Evolutionary conservation across 2,888 invertebrate species (phyloP), one percentile per base, ranked within the genome.

Genomic region (Melanargia galathea): DNA sequence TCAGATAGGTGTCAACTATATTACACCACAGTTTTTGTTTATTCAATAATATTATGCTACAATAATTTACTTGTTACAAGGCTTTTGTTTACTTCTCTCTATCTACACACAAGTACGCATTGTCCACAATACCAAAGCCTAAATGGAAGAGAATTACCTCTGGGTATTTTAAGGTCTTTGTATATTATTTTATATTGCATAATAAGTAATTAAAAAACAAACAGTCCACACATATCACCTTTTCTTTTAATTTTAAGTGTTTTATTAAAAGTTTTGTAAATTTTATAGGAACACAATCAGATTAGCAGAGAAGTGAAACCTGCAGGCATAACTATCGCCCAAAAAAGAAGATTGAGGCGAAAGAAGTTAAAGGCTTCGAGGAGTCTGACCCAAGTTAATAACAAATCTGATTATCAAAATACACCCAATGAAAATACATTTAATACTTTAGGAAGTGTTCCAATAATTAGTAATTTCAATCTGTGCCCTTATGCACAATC

Each of bases 271-370:
- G 1, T 10, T 63, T 48, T 48, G 18, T 48, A 26, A 11, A 18
- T 45, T 20, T 63, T 65, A 38, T 48, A 63, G 64, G 56, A 61
- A 52, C 40, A 22, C 43, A 61, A 52, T 30, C 24, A 51, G 49
- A 43, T 35, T 33, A 33, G 30, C n/a, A 45, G 65, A 30, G 67
- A 67, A 43, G 38, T 22, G 33, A 62, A 59, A 46, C 26, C 58
- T 22, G 20, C 57, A 48, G 54, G 57, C 40, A 52, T 75, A 58
- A 74, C 77, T 22, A 10, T 73, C 60, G 70, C 83, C 38, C 71
- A 81, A 60, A 87, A 80, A 62, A 78, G 87, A 70, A 78, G 86
- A 64, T 70, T 78, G 20, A 74, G 87, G 60, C 75, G 86, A 26
- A 81, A 80, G 64, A 86, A 73, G 65, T 69, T 83, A 11, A 74